Evolutionary conservation across 1,140 invertebrate species (phyloP).

Genomic region (Antheraea mylitta): DNA sequence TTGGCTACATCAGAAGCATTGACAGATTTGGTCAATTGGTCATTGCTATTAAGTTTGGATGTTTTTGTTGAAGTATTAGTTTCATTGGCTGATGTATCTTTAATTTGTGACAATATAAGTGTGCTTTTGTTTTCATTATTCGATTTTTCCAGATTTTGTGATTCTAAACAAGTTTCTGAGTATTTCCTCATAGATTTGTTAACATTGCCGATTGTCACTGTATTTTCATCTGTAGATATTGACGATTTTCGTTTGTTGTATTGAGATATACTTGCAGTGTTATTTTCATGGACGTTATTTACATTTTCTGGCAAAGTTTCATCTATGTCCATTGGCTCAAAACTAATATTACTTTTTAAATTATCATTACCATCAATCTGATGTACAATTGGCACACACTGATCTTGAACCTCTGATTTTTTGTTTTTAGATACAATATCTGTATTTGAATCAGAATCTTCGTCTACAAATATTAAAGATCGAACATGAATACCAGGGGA

Average conservation of each 20-base stretch:
- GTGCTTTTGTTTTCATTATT: slow-evolving; percentile 58
- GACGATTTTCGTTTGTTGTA: background rate
- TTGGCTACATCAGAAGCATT: slow-evolving; percentile 38
- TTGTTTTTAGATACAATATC: slow-evolving; percentile 24
- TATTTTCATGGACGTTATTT: background rate
- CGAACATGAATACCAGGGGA: slow-evolving; percentile 31
- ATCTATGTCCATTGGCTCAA: slow-evolving; percentile 70
- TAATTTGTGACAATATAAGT: slow-evolving; percentile 55
- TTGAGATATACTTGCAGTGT: background rate
- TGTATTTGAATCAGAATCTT: slow-evolving; percentile 54
- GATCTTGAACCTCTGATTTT: slow-evolving; percentile 40
- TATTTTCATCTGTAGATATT: slow-evolving; percentile 1
- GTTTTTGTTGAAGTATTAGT: slow-evolving; percentile 37
- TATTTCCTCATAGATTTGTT: slow-evolving; percentile 17
- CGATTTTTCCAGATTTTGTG: slow-evolving; percentile 38
- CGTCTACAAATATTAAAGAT: slow-evolving; percentile 46
- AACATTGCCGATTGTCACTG: background rate
- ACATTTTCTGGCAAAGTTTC: slow-evolving; percentile 54
- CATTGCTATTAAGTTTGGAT: slow-evolving; percentile 30
- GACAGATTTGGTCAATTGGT: slow-evolving; percentile 37
- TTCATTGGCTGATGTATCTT: slow-evolving; percentile 44
- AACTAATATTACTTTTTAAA: slow-evolving; percentile 33
- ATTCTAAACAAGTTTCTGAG: slow-evolving; percentile 20
- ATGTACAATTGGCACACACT: slow-evolving; percentile 54
- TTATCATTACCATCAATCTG: slow-evolving; percentile 12